Evolutionary conservation across 2,797 vertebrate species (phyloP), one percentile per base, ranked within the genome.

Genomic region (Labeo calbasu): DNA sequence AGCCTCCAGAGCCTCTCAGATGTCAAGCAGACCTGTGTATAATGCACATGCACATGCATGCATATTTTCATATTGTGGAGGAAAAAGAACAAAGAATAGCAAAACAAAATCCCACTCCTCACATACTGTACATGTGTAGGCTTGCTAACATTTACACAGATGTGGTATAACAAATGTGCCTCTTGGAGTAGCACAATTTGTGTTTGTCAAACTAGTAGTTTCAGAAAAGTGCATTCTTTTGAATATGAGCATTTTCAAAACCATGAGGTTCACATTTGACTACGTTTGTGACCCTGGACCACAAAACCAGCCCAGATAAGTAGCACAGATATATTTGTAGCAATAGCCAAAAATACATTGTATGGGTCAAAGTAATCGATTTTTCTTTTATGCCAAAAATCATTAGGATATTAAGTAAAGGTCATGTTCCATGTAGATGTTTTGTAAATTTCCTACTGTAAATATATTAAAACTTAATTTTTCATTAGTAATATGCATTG

Each of bases 91-190:
- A 15, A 36, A 36, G 10, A 8, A 11, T 11, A 59, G 57, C 57
- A 59, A 59, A 59, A 59, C 57, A 59, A 81, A 50, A 13, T 11
- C 40, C 12, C 17, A 57, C 61, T 51, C 43, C 48, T 53, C 73
- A 46, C 55, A 77, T 69, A 28, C 10, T 19, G 25, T 73, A 81
- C 77, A 14, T 53, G 71, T 82, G 36, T 28, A 63, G 69, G 69
- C 80, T 51, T 82, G 80, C 13, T 59, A 73, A 36, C 28, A 73
- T 73, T 73, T 82, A 73, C 43, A 50, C 57, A 82, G 80, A 82
- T 72, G 79, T 32, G 36, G 51, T 19, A n/a, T 3, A 61, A 71
- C 53, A 72, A 81, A 46, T 73, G 40, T 10, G 36, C 2, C 53
- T 32, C 51, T 15, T 43, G n/a, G 32, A 9, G 43, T 5, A 59